Conservation (phyloP, 2,888 invertebrate species). For the Stenichneumon culpator region DNA sequence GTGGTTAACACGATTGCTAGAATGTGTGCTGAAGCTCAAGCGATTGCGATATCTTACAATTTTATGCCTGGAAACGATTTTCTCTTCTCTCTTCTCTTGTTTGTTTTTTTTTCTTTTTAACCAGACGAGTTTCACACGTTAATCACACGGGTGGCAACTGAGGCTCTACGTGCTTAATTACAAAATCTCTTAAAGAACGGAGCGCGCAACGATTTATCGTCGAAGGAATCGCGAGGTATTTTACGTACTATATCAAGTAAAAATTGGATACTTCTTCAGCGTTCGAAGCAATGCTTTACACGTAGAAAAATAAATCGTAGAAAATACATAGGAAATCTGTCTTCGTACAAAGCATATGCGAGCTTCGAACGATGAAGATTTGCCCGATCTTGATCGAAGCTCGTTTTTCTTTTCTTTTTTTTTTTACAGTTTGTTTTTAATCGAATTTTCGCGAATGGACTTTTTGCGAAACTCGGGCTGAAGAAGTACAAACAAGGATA, state of each 20-base stretch:
- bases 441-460: slow-evolving; percentile 27
- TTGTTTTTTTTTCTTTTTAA: slow-evolving; percentile 12
- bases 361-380: slow-evolving; percentile 64
- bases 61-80: slow-evolving; percentile 57
- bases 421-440: background rate
- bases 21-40: slow-evolving; percentile 72
- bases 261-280: slow-evolving; percentile 56
- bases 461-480: slow-evolving; percentile 12
- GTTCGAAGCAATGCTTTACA: slow-evolving; percentile 69
- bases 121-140: slow-evolving; percentile 55
- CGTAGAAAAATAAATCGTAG: slow-evolving; percentile 73
- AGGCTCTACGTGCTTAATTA: slow-evolving; percentile 31
- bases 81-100: slow-evolving; percentile 1
- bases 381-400: slow-evolving; percentile 32
- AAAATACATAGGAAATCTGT: slow-evolving; percentile 73
- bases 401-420: slow-evolving; percentile 9
- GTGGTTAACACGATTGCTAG: slow-evolving; percentile 62
- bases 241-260: background rate
- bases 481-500: background rate
- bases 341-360: slow-evolving; percentile 70
- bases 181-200: slow-evolving; percentile 1
- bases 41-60: slow-evolving; percentile 68
- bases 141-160: slow-evolving; percentile 50
- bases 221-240: slow-evolving; percentile 4
- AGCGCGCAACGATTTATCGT: background rate